Evolutionary conservation across 2,888 invertebrate species (phyloP), one percentile per base, ranked within the genome.

Genomic region (Meandrusa payeni): DNA sequence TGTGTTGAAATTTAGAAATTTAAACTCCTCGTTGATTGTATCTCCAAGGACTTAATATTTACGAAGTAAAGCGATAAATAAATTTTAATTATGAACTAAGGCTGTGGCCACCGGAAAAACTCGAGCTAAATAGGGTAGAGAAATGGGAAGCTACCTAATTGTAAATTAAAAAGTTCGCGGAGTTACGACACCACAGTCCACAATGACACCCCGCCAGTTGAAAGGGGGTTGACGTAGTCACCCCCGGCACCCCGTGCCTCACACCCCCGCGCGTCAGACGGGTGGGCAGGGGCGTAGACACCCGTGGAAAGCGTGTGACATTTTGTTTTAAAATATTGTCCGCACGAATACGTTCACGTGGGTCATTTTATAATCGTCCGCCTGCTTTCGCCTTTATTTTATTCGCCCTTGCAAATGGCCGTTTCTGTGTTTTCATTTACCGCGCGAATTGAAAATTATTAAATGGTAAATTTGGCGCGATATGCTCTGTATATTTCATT

Each of bases 111-210:
- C 82, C 78, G 80, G 81, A 82, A 83, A 83, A 86, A 82, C 78
- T 81, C 78, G 76, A 83, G 85, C 86, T 87, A 86, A 86, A 87
- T 86, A 86, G 85, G 85, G 76, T 85, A 85, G 82, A 82, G 85
- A 86, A 85, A 86, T 85, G 86, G 80, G 85, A 85, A 83, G 85
- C 86, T 86, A 86, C 85, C 85, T 87, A 86, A 87, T 87, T 86
- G 86, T 87, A 87, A 87, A 87, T 87, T 87, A 87, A 87, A 87
- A 87, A 87, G 86, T 87, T 87, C 85, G 83, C 80, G 75, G 79
- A 87, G 86, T 86, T 86, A 87, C 86, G 81, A 86, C 85, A 85
- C 86, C 86, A 85, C 86, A 86, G 86, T 86, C 86, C 83, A 85
- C 85, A 86, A 78, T 81, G 83, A 85, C 86, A 80, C 83, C 82